These are phyloP conservation scores for Onthophagus sagittarius DNA, from an alignment of 2,888 invertebrate genomes.

Conservation along the genomic window DNA sequence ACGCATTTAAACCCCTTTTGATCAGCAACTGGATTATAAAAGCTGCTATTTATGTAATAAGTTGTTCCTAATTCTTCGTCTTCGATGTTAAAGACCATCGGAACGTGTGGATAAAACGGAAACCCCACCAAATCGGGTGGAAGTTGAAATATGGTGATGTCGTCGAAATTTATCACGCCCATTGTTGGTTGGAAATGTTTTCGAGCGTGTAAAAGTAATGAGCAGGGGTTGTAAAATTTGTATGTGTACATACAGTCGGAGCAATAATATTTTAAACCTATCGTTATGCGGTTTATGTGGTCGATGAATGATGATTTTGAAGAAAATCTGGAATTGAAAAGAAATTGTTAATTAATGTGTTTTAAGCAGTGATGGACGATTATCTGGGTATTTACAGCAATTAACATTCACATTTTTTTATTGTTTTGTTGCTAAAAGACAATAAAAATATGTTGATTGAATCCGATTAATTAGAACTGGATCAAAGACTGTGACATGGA, in stretches of 20 bases:
- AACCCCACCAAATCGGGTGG: slow-evolving; percentile 44
- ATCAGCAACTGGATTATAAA: slow-evolving; percentile 38
- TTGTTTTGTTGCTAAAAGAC: too few relatives aligned
- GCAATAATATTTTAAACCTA: slow-evolving; percentile 42
- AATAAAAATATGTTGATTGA: too few relatives aligned
- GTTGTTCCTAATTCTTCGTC: slow-evolving; percentile 35
- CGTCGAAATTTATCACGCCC: slow-evolving; percentile 39
- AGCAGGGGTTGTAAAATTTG: slow-evolving; percentile 45
- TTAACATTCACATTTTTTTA: too few relatives aligned
- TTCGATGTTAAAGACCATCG: slow-evolving; percentile 38
- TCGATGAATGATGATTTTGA: slow-evolving; percentile 43
- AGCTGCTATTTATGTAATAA: slow-evolving; percentile 38
- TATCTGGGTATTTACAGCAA: too few relatives aligned
- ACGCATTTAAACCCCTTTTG: slow-evolving; percentile 37
- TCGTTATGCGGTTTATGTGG: slow-evolving; percentile 43
- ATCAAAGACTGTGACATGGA: too few relatives aligned
- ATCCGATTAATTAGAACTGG: too few relatives aligned
- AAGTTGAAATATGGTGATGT: slow-evolving; percentile 37
- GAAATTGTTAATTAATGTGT: background rate
- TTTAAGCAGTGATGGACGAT: too few relatives aligned
- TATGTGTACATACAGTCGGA: slow-evolving; percentile 32
- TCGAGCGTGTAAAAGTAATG: slow-evolving; percentile 42
- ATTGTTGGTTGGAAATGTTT: slow-evolving; percentile 37
- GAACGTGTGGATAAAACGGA: slow-evolving; percentile 37
- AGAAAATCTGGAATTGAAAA: slow-evolving; percentile 40